Evolutionary conservation across 2,113 vertebrate species (phyloP), one percentile per base, ranked within the genome.

Genomic region (Thinocorus orbignyianus): DNA sequence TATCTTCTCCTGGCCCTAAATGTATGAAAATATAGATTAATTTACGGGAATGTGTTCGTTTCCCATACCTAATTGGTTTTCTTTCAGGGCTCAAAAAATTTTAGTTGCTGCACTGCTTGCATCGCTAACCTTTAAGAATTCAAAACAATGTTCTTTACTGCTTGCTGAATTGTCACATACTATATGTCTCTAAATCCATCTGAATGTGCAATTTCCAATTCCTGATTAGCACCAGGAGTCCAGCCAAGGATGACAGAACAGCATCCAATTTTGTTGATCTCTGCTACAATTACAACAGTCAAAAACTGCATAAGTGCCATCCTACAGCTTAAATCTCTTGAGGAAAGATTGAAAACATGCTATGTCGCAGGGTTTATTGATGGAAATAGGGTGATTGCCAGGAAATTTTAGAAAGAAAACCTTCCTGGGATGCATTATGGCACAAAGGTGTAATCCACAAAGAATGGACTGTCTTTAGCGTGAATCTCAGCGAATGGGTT

Each of bases 121-220:
- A 92, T 91, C 76, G 31, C 89, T 93, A 96, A 91, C 72, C 70
- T 93, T 96, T 93, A 90, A 81, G 87, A 93, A 92, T 92, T 91
- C 87, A 93, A 78, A 94, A 92, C 79, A 86, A 57, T 77, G 64
- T 42, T 96, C 68, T 83, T 92, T 83, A 68, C 39, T 86, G 41
- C 51, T 88, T 88, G 68, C 72, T 90, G 93, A 88, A 78, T 94
- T 95, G 96, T 95, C 87, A 52, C 92, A 83, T 71, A 26, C 84
- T 96, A 6, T 93, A 81, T 90, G 68, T 81, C 68, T 82, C 77
- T 89, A 96, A 97, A 96, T 89, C 84, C 74, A 91, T 91, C 91
- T 91, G 74, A 95, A 96, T 76, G 64, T 86, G 90, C 72, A 85
- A 92, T 94, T 95, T 94, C 39, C 80, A 88, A 6, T 48, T 91